Conservation (phyloP, 2,797 vertebrate genomes). For the Cyclura pinguis region DNA sequence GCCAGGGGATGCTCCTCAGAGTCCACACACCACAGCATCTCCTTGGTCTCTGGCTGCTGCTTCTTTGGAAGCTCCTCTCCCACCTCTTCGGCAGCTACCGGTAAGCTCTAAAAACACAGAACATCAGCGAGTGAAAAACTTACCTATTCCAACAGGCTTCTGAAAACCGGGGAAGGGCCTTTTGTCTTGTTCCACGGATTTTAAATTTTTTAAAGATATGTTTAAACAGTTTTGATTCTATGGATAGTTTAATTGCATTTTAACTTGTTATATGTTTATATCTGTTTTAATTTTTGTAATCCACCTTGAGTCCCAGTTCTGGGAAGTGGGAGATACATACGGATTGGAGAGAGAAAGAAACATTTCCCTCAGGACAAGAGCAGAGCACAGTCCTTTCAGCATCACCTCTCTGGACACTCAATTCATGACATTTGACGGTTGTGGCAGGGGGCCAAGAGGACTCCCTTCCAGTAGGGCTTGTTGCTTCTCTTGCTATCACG, state of each 20-base stretch:
- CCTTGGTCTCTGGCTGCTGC: background rate
- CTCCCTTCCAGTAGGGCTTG: background rate
- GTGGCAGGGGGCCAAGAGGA: no score
- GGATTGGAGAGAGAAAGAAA: no score
- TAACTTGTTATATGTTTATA: no score
- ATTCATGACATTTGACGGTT: background rate
- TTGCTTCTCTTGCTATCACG: background rate
- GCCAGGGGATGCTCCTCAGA: slow-evolving; percentile 43
- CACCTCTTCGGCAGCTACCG: background rate
- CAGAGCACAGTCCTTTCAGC: background rate
- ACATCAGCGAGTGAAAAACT: background rate
- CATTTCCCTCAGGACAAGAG: background rate
- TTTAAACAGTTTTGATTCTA: no score
- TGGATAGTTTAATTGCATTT: no score
- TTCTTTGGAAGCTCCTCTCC: slow-evolving; percentile 16
- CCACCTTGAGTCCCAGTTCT: no score
- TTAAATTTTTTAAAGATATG: no score
- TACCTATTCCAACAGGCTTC: no score
- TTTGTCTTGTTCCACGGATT: no score
- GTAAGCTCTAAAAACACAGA: slow-evolving; percentile 58
- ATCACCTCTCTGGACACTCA: background rate
- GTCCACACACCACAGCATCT: background rate
- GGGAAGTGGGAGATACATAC: no score
- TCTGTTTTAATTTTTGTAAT: no score
- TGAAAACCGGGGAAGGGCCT: no score